phyloP scores from a whole-genome alignment of 2,113 vertebrate species.

The Erinaceus europaeus region DNA sequence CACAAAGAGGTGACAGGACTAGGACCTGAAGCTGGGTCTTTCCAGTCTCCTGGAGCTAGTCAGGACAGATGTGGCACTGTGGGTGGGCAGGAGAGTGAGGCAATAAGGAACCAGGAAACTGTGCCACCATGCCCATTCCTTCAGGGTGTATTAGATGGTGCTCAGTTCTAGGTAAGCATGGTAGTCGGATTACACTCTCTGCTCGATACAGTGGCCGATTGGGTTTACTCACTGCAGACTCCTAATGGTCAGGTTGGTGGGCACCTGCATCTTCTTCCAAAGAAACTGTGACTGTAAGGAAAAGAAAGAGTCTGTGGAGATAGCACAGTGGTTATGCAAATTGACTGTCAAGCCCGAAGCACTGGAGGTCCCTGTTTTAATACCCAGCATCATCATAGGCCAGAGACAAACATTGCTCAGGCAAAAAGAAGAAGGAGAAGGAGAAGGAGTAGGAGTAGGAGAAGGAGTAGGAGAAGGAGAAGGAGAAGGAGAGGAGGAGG shows the following conservation, averaged over 20 bases:
- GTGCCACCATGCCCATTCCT: too few species aligned
- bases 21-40: background rate
- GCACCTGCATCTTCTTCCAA: constrained; percentile 84
- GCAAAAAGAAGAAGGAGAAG: too few species aligned
- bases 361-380: too few species aligned
- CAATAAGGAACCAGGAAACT: background rate
- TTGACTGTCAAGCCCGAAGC: too few species aligned
- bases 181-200: background rate
- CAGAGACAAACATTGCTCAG: too few species aligned
- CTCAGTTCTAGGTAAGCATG: too few species aligned
- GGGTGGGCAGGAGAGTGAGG: background rate
- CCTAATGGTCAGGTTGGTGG: constrained; percentile 80
- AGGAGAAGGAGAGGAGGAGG: too few species aligned
- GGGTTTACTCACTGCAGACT: constrained; percentile 84
- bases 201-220: background rate
- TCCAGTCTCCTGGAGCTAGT: background rate
- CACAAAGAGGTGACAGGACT: background rate
- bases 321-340: too few species aligned
- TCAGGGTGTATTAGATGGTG: too few species aligned
- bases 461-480: too few species aligned
- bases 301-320: background rate
- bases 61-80: background rate
- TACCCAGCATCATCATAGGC: too few species aligned
- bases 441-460: too few species aligned
- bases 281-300: constrained; percentile 88